A percentile compares a stretch with the other conserved stretches of the same genome.
Evolutionary conservation across 2,888 invertebrate species (phyloP).

Genomic region (Netelia melanura): DNA sequence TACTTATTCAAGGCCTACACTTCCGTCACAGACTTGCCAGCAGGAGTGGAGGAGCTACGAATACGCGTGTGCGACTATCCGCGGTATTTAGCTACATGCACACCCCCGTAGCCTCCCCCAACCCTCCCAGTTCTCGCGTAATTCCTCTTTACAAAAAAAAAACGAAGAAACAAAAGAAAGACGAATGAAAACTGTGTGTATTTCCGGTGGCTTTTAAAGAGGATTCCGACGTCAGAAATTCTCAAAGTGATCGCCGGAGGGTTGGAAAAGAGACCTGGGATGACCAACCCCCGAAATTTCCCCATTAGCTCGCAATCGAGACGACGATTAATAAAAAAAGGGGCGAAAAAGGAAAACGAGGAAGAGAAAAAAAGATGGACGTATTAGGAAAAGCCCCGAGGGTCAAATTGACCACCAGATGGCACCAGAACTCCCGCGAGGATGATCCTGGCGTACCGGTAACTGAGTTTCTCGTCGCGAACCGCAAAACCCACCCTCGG

Average conservation of each 20-base stretch:
- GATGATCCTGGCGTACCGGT: constrained; percentile 79
- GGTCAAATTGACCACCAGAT: constrained; percentile 70
- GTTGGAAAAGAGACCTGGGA: not conserved
- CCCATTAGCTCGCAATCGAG: constrained; percentile 76
- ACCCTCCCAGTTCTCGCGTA: constrained; percentile 28
- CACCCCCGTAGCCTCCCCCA: constrained; percentile 13
- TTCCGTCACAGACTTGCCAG: constrained; percentile 70
- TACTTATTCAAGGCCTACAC: constrained; percentile 79
- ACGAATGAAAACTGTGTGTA: not conserved
- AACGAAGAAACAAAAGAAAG: not conserved
- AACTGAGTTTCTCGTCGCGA: constrained; percentile 76
- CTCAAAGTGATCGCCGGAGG: not conserved
- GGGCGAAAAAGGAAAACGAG: too few species aligned
- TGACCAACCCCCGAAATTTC: constrained; percentile 73
- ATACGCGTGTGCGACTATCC: constrained; percentile 21
- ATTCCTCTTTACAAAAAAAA: constrained; percentile 9
- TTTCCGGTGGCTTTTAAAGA: not conserved
- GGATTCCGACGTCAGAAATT: not conserved
- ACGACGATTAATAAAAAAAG: constrained; percentile 71
- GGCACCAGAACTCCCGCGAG: constrained; percentile 61
- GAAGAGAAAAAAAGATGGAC: constrained; percentile 72
- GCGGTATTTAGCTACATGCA: constrained; percentile 67
- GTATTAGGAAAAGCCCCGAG: constrained; percentile 76
- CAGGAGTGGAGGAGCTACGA: constrained; percentile 3
- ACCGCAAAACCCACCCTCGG: constrained; percentile 68